Conservation (phyloP, 2,797 vertebrate genomes). For the Vireo griseus region DNA sequence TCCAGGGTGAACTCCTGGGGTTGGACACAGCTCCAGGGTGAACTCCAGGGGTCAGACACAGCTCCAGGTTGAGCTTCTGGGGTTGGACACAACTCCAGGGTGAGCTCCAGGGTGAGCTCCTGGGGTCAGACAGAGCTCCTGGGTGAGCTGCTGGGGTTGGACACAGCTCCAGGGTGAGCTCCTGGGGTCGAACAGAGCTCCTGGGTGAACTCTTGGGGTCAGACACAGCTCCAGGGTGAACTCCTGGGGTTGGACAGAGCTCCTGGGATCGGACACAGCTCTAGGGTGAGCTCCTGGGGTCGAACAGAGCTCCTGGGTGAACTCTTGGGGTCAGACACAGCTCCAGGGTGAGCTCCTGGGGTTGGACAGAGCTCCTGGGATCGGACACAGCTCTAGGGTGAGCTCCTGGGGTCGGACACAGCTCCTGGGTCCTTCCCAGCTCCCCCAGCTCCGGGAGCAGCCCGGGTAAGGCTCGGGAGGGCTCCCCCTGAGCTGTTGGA, state of each 20-base stretch:
- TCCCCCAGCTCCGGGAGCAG: neutral
- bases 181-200: rapidly evolving
- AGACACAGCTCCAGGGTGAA: neutral
- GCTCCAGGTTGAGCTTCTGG: no score
- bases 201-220: neutral
- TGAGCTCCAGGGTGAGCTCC: no score
- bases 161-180: no score
- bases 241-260: rapidly evolving
- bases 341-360: neutral
- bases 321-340: rapidly evolving
- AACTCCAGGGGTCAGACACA: no score
- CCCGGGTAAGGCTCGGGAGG: rapidly evolving
- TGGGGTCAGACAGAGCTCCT: rapidly evolving
- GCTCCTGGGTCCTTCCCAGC: neutral
- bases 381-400: neutral
- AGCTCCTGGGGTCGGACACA: rapidly evolving
- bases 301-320: neutral
- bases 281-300: neutral
- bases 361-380: rapidly evolving
- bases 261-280: neutral
- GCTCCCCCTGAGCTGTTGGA: neutral
- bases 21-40: no score
- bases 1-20: no score
- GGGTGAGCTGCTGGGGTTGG: no score
- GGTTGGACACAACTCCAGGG: rapidly evolving